phyloP scores from a whole-genome alignment of 2,113 vertebrate genomes.

The Sapayoa aenigma region DNA sequence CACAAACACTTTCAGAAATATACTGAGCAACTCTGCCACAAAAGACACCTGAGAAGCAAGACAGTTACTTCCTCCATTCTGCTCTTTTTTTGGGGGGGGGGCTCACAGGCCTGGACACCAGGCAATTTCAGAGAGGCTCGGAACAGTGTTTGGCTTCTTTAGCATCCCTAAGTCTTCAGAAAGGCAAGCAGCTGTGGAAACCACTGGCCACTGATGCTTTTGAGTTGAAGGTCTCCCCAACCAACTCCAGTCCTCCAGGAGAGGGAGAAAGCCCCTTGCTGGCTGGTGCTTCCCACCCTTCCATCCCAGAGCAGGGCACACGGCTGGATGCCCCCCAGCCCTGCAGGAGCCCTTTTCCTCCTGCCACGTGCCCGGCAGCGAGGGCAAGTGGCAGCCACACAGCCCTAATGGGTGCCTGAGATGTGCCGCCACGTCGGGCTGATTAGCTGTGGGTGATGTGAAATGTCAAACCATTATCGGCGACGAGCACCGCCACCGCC shows the following conservation, averaged over 20 bases:
- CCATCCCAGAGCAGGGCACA: neutral
- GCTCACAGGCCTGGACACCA: neutral
- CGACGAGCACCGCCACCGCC: conserved; percentile 47
- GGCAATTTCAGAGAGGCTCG: neutral
- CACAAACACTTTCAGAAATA: neutral
- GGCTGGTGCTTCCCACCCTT: neutral
- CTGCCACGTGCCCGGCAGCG: neutral
- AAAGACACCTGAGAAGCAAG: neutral
- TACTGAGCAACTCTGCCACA: neutral
- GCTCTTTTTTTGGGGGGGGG: neutral
- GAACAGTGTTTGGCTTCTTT: neutral
- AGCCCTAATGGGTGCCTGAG: conserved; percentile 63
- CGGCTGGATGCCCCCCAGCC: neutral
- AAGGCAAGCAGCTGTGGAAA: neutral
- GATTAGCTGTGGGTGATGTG: conserved; percentile 73
- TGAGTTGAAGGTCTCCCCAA: neutral
- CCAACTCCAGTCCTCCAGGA: neutral
- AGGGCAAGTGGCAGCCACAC: neutral
- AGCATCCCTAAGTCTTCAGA: neutral
- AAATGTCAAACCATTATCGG: conserved; percentile 79
- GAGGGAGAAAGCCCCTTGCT: neutral
- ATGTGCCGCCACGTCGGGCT: conserved; percentile 70
- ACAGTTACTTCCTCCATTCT: neutral
- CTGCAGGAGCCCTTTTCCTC: neutral
- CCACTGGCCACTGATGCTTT: neutral